Evolutionary conservation across 2,888 invertebrate genomes (phyloP).

Genomic region (Drosophila aldrichi): DNA sequence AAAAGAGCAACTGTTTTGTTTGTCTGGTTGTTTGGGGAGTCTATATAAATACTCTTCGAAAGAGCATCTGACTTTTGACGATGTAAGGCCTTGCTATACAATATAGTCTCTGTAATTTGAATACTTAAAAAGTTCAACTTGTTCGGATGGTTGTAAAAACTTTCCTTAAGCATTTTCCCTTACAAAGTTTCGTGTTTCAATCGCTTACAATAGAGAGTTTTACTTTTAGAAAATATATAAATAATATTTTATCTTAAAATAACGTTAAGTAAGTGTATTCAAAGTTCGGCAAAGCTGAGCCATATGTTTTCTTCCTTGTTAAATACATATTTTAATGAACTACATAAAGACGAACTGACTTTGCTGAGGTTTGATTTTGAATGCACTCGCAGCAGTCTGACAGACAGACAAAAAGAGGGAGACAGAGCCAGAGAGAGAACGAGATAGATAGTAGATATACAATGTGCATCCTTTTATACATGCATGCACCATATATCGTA

Average conservation of each 20-base stretch:
- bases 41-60: conserved; percentile 24
- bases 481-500: conserved; percentile 34
- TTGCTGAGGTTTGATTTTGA: conserved; percentile 59
- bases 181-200: too few relatives aligned
- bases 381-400: conserved; percentile 48
- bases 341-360: conserved; percentile 41
- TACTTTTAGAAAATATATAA: too few relatives aligned
- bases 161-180: too few relatives aligned
- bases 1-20: conserved; percentile 64
- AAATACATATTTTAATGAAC: conserved; percentile 74
- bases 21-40: conserved; percentile 3
- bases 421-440: conserved; percentile 1
- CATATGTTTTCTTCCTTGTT: conserved; percentile 9
- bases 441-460: background rate
- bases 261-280: background rate
- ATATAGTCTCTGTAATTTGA: background rate
- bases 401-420: conserved; percentile 9
- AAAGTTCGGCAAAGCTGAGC: background rate
- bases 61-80: background rate
- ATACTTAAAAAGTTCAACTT: background rate
- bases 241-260: too few relatives aligned
- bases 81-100: background rate
- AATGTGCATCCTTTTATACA: conserved; percentile 73
- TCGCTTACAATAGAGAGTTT: too few relatives aligned
- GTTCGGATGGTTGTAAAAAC: background rate